Percentiles rank a stretch among this genome's conserved stretches.
Evolutionary conservation across 92 coral and sea anemone genomes (phyloP).

Genomic region (Muricea muricata): DNA sequence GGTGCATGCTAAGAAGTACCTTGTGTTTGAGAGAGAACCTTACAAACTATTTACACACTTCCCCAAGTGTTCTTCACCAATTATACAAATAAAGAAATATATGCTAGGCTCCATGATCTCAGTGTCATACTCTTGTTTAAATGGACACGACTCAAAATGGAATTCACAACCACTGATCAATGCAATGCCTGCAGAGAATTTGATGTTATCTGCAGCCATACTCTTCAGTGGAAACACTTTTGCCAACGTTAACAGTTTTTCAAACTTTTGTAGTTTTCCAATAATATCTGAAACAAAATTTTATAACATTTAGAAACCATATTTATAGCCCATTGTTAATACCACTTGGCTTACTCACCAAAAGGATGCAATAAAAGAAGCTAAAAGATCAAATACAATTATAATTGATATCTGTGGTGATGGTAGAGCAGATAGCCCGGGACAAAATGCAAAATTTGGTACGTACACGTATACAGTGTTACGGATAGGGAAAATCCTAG

Average conservation of each 20-base stretch:
- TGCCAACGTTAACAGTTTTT: background rate
- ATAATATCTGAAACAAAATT: background rate
- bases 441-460: conserved; percentile 39
- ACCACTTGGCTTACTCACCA: background rate
- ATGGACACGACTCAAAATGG: background rate
- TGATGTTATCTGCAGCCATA: background rate
- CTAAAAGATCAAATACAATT: background rate
- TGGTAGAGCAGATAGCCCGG: background rate
- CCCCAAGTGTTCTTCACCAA: background rate
- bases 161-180: background rate
- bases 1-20: background rate
- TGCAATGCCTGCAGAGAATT: background rate
- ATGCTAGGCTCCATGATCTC: background rate
- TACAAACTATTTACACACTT: background rate
- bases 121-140: background rate
- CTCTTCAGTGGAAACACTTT: background rate
- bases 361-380: background rate
- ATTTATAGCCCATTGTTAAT: background rate
- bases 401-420: background rate
- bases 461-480: conserved; percentile 1
- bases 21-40: background rate
- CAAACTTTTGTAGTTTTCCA: background rate
- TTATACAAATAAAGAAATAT: background rate
- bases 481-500: conserved; percentile 31
- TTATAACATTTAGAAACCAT: background rate